Base-by-base conservation (phyloP, 92 coral and sea anemone species). In the Zoanthus gigantus region DNA sequence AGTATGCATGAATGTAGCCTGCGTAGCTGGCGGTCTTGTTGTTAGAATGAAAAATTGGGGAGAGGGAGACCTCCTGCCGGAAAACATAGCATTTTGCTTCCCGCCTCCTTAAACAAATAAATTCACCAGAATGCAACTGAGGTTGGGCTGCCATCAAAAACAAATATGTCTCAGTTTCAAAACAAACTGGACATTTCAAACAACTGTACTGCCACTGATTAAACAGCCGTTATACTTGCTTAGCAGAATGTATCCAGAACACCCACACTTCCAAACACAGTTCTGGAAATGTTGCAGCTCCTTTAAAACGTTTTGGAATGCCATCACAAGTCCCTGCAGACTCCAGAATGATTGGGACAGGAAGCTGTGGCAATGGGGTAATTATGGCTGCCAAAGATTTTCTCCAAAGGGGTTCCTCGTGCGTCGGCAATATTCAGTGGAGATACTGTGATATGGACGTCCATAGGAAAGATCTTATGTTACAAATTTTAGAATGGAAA, bases 361-460 rank as follows among this genome's bases (percentile, higher is more conserved):
- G 88, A 77, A 84, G 79, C 74, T 89, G 89, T 77, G 92, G 86
- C 14, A 50, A 84, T 28, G 89, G 92, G 1, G 86, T 83, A 14
- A 77, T 89, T 45, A 83, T 89, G 89, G 92, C 92, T 67, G 89
- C 92, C 13, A 83, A 74, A 30, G 69, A 63, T 63, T 63, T 63
- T 63, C 69, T 63, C 69, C 69, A 63, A 63, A 63, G n/a, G 69
- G 29, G 69, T 30, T 63, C 69, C 69, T 18, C n/a, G 28, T 63
- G 28, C 30, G 29, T 63, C 69, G n/a, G n/a, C 69, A 63, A 16
- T 8, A 63, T 63, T 63, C 69, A 63, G 9, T 63, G 69, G 69
- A 63, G 69, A 63, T 63, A 63, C 69, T 63, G 69, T 63, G 88
- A 89, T 63, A 63, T 63, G 69, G 30, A 63, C 69, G 29, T 63